Conservation (phyloP, 2,888 invertebrate species). For the Phalangium opilio region DNA sequence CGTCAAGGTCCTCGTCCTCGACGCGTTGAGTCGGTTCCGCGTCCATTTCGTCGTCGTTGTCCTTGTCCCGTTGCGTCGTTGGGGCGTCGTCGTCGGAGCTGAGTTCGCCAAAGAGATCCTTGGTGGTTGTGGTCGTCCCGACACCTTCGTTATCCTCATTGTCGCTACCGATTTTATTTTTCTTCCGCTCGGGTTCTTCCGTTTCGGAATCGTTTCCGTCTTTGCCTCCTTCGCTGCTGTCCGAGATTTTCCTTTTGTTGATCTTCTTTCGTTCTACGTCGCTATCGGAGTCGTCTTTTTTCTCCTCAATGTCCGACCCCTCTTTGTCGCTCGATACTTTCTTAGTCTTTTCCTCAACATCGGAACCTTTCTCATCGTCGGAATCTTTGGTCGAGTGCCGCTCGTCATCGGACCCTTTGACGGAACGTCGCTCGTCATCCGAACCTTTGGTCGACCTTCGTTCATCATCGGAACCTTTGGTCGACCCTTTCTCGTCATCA, state of each 20-base stretch:
- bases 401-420: neutral
- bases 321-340: conserved; percentile 5
- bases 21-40: neutral
- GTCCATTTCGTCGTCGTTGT: conserved; percentile 9
- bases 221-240: neutral
- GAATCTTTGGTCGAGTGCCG: neutral
- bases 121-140: conserved; percentile 2
- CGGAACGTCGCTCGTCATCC: conserved; percentile 1
- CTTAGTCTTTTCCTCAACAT: conserved; percentile 1
- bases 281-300: neutral
- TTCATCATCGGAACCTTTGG: conserved; percentile 2
- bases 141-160: conserved; percentile 8
- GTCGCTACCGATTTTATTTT: conserved; percentile 9
- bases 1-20: too few species aligned
- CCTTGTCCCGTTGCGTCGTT: neutral
- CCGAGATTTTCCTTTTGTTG: neutral
- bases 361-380: conserved; percentile 3
- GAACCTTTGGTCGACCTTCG: conserved; percentile 2
- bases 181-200: conserved; percentile 1
- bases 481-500: conserved; percentile 1
- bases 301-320: conserved; percentile 3
- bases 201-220: neutral
- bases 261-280: neutral
- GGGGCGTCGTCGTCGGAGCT: conserved; percentile 40
- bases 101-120: conserved; percentile 30